phyloP scores from a whole-genome alignment of 2,113 vertebrate species.

The Shinisaurus crocodilurus region DNA sequence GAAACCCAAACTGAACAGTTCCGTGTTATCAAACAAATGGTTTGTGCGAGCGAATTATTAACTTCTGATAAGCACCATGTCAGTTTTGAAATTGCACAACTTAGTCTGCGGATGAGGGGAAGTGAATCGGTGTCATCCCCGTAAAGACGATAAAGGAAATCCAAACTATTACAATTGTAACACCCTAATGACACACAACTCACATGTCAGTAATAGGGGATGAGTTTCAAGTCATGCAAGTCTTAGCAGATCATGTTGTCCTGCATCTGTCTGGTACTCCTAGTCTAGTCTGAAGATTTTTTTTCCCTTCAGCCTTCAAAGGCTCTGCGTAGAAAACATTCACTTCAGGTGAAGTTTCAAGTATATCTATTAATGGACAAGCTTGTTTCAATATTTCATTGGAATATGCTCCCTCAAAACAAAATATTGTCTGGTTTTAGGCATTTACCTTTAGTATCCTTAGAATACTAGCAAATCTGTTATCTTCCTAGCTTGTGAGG shows the following conservation, averaged over 20 bases:
- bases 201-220: conserved; percentile 29
- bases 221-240: conserved; percentile 4
- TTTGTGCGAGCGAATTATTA: conserved; percentile 66
- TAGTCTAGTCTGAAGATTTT: conserved; percentile 27
- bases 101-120: conserved; percentile 51
- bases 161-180: conserved; percentile 51
- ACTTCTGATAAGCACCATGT: conserved; percentile 68
- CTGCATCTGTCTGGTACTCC: neutral
- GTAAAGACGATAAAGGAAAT: conserved; percentile 63
- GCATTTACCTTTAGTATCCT: neutral
- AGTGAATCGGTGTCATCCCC: conserved; percentile 53
- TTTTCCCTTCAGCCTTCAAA: neutral
- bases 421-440: neutral
- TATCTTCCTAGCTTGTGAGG: neutral
- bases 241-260: accelerated
- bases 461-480: neutral
- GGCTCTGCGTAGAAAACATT: conserved; percentile 18
- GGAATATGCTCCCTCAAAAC: neutral
- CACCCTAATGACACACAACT: conserved; percentile 66
- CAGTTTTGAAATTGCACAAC: conserved; percentile 66
- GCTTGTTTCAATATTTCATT: neutral
- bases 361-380: neutral
- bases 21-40: conserved; percentile 73
- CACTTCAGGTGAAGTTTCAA: neutral
- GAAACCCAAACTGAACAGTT: conserved; percentile 64